Percentiles rank a stretch among this genome's conserved stretches.
Conservation (phyloP, 2,113 vertebrate genomes). For the Halcyon senegalensis region DNA sequence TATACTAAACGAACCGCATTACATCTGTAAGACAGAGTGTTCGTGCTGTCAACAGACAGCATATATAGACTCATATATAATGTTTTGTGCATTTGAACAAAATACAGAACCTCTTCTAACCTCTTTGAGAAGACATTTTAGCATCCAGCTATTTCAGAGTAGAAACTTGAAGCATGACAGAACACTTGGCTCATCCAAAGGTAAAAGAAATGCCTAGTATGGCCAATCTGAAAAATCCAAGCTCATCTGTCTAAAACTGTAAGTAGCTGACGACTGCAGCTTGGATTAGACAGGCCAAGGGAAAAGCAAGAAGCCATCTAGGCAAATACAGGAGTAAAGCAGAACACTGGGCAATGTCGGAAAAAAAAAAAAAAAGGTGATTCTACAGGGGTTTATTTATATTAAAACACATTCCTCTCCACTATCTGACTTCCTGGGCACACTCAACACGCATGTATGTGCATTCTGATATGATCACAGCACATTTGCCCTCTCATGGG, state of each 20-base stretch:
- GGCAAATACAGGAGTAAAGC: background rate
- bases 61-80: background rate
- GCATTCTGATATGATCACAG: background rate
- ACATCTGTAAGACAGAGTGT: background rate
- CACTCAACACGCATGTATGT: background rate
- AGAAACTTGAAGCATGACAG: background rate
- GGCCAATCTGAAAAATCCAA: background rate
- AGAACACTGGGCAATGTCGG: background rate
- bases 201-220: background rate
- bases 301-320: background rate
- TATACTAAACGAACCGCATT: background rate
- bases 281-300: background rate
- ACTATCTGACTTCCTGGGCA: background rate
- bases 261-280: background rate
- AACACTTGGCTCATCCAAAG: background rate
- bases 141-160: background rate
- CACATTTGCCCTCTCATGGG: background rate
- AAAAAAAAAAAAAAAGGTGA: background rate
- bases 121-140: background rate
- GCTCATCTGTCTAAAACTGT: background rate
- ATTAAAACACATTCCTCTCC: background rate
- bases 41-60: background rate
- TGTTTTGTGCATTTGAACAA: background rate
- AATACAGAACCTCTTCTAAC: background rate
- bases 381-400: background rate